Evolutionary conservation across 2,113 vertebrate genomes (phyloP).

Genomic region (Amazona guildingii): DNA sequence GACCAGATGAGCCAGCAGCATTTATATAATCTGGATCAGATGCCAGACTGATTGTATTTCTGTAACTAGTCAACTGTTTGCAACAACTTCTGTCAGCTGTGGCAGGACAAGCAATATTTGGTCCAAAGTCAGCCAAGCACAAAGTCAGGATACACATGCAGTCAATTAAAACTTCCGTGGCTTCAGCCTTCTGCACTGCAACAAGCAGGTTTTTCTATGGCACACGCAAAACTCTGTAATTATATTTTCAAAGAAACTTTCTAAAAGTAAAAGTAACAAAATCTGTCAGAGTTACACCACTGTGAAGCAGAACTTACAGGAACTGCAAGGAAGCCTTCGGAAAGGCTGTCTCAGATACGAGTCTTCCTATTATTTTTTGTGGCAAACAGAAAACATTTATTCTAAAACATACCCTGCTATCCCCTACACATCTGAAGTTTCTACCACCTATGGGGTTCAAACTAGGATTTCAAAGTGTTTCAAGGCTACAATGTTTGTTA

Average conservation of each 20-base stretch:
- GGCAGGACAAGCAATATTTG: neutral
- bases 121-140: slow-evolving; percentile 5
- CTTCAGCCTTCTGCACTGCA: neutral
- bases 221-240: neutral
- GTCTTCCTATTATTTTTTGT: neutral
- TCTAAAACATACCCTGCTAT: neutral
- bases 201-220: neutral
- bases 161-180: neutral
- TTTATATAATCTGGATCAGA: neutral
- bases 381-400: neutral
- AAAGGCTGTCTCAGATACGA: neutral
- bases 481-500: neutral
- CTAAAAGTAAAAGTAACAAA: neutral
- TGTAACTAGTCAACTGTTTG: neutral
- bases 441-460: neutral
- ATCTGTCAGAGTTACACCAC: neutral
- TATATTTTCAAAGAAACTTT: neutral
- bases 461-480: neutral
- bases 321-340: neutral
- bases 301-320: neutral
- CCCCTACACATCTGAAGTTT: neutral
- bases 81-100: slow-evolving; percentile 3
- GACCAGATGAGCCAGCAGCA: neutral
- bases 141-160: neutral
- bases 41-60: neutral